Evolutionary conservation across 2,797 vertebrate species (phyloP), one percentile per base, ranked within the genome.

Genomic region (Gephyroberyx darwinii): DNA sequence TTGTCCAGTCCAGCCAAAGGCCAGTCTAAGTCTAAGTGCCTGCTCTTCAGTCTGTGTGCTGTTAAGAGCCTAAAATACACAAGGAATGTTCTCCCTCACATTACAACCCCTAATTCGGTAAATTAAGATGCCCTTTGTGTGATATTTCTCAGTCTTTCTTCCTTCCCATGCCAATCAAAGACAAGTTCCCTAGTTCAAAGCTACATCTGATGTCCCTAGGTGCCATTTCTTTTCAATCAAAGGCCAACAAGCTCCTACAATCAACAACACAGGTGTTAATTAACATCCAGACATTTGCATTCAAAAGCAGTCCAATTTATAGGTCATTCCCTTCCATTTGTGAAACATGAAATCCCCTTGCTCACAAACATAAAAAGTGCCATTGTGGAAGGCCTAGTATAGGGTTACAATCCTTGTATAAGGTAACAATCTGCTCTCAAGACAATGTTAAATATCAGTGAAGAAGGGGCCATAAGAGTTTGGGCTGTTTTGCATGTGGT

Each of bases 221-320:
- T 93, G 91, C 81, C 84, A 83, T 89, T 93, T 93, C 86, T 89
- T 90, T 86, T 93, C 90, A 93, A 94, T 94, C 91, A 94, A 94
- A 92, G 91, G 80, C 74, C 75, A 75, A 82, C 78, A 63, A 88
- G 85, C 87, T 87, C 84, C 77, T 64, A 80, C 92, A 93, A 93
- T 95, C 93, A 89, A 94, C 94, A 95, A 92, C 80, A 54, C 85
- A 91, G 89, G 91, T 92, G 94, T 91, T 95, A 94, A 95, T 95
- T 92, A 95, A 91, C 90, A 93, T 93, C 89, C 84, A 71, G 0
- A 7, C 80, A 90, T 92, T 89, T 90, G 91, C 92, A 94, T 93
- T 87, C 87, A 84, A 94, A 93, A 90, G 89, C 58, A 45, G 69
- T 84, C 79, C 91, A 90, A 84, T 92, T 92, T 91, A 93, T 84